phyloP scores from a whole-genome alignment of 2,113 vertebrate species.

The Cryptomyrus ogoouensis region DNA sequence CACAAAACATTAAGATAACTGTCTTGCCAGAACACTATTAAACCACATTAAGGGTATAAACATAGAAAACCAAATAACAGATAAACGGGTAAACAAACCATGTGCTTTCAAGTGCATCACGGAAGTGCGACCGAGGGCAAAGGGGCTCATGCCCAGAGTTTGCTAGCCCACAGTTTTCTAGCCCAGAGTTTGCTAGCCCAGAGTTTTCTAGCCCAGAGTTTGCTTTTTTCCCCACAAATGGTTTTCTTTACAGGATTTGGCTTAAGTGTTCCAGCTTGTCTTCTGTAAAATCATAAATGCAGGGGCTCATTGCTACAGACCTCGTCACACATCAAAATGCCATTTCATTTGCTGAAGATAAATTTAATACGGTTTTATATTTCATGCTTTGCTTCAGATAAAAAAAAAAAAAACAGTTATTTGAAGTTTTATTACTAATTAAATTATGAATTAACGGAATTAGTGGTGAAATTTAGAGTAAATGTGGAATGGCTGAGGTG shows the following conservation, averaged over 20 bases:
- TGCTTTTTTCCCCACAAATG: background rate
- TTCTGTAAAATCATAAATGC: background rate
- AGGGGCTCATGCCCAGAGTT: background rate
- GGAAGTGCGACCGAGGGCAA: background rate
- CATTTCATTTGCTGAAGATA: background rate
- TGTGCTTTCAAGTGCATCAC: background rate
- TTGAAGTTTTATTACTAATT: background rate
- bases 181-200: no score
- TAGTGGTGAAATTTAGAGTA: background rate
- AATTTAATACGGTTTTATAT: background rate
- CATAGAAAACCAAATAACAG: background rate
- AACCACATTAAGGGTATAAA: constrained; percentile 1
- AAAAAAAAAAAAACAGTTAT: background rate
- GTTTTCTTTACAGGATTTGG: background rate
- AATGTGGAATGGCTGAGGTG: background rate
- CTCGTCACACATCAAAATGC: background rate
- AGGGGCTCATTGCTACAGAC: background rate
- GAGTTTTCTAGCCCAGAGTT: background rate
- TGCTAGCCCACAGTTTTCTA: no score
- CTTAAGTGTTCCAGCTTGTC: background rate
- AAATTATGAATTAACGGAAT: background rate
- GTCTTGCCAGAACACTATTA: background rate
- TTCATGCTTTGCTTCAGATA: background rate
- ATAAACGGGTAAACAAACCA: background rate
- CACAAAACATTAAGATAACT: background rate